Evolutionary conservation across 2,888 invertebrate species (phyloP), one percentile per base, ranked within the genome.

Genomic region (Agrotis puta): DNA sequence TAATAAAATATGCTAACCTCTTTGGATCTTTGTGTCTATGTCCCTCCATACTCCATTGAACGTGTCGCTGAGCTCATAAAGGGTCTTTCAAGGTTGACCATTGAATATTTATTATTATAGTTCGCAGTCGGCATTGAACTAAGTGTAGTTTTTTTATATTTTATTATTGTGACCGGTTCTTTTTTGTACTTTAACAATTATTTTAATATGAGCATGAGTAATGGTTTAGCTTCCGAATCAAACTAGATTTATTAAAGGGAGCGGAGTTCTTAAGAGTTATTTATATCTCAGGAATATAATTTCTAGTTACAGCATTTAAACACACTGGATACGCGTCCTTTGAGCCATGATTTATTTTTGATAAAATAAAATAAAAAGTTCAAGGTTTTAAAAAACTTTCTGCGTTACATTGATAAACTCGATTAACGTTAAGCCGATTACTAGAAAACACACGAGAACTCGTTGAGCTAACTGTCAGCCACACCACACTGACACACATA

Each of bases 41-140:
- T 73, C 48, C 63, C 64, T 43, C 64, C 48, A 43, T 51, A 66
- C 57, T 33, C 62, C 59, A 47, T 59, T 58, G 56, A 61, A 39
- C 54, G 71, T 59, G 62, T 73, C 64, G 27, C 66, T 70, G 18
- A 67, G 53, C 48, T 66, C 64, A 66, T 64, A 58, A 68, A 80
- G 84, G 84, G 84, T 82, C 54, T 71, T 71, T 64, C 84, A 84
- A 84, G 84, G 84, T 74, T 77, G 70, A 27, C 75, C 51, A 77
- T 78, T 73, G 61, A 82, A 77, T 73, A 75, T 73, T 72, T 66
- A 74, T 61, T 13, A 70, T 70, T 58, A 64, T 58, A 80, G 64
- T 68, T 63, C 51, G 47, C 33, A 43, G 59, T 59, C 18, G 63
- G 33, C 64, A 70, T 66, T 70, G 74, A 69, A 56, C 45, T 53